These are phyloP conservation scores for Macrotis lagotis DNA, from an alignment of 2,113 vertebrate species.

Conservation along the genomic window DNA sequence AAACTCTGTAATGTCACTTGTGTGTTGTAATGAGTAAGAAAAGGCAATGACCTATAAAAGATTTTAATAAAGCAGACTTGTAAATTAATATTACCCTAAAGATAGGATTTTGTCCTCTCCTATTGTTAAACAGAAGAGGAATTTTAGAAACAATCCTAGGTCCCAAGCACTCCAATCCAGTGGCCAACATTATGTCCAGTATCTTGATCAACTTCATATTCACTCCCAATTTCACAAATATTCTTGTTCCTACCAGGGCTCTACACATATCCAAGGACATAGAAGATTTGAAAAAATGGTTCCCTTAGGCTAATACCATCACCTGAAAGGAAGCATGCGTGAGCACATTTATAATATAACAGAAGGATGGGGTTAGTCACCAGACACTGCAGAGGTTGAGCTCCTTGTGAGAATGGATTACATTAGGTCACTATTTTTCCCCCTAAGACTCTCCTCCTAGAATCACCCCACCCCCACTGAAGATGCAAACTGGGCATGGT, in stretches of 20 bases:
- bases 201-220: background rate
- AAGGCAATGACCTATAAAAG: background rate
- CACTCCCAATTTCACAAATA: background rate
- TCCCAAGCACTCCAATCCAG: background rate
- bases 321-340: background rate
- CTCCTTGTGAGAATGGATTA: background rate
- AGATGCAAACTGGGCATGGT: background rate
- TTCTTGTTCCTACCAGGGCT: background rate
- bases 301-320: background rate
- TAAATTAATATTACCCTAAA: background rate
- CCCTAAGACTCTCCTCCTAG: background rate
- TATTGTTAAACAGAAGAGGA: background rate
- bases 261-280: background rate
- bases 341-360: background rate
- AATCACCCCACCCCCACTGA: background rate
- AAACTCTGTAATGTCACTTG: background rate
- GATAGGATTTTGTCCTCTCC: background rate
- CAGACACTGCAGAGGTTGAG: background rate
- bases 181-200: background rate
- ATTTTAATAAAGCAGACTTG: background rate
- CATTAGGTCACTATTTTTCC: background rate
- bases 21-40: background rate
- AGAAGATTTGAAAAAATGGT: background rate
- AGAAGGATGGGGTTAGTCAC: background rate
- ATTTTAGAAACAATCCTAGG: background rate